Percentiles rank a stretch among this genome's conserved stretches.
These are phyloP conservation scores for Phalacrocorax brasilianus DNA, from an alignment of 2,113 vertebrate genomes.

Conservation along the genomic window DNA sequence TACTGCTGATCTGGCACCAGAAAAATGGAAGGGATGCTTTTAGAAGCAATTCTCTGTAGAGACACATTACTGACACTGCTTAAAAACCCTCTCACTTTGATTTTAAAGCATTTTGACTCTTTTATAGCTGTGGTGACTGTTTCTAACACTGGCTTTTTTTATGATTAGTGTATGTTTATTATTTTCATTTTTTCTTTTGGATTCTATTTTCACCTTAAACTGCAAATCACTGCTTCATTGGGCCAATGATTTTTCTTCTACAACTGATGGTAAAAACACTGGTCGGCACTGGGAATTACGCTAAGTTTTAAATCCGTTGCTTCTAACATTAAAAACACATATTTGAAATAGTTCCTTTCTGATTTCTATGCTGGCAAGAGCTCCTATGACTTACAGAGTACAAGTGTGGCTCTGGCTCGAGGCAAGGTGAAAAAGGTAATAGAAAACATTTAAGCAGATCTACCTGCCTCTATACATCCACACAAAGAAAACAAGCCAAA, in stretches of 20 bases:
- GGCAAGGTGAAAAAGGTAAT: slow-evolving; percentile 17
- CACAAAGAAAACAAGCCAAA: slow-evolving; percentile 38
- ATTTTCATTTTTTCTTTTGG: neutral
- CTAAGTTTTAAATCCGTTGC: slow-evolving; percentile 1
- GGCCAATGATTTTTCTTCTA: neutral
- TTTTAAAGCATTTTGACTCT: slow-evolving; percentile 42
- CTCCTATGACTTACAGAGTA: neutral
- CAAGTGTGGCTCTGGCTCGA: neutral
- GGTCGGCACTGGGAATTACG: neutral
- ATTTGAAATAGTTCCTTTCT: slow-evolving; percentile 29
- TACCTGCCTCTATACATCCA: neutral
- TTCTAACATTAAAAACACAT: neutral
- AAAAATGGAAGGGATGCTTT: slow-evolving; percentile 49
- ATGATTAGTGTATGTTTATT: slow-evolving; percentile 20
- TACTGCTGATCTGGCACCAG: slow-evolving; percentile 55
- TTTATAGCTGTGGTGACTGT: slow-evolving; percentile 19
- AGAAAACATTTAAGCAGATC: neutral
- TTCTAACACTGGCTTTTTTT: slow-evolving; percentile 21
- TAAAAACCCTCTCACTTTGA: slow-evolving; percentile 17
- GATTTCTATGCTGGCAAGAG: neutral
- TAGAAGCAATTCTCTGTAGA: slow-evolving; percentile 55
- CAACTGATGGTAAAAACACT: neutral
- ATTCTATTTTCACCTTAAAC: slow-evolving; percentile 22
- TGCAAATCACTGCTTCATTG: neutral
- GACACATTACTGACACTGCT: slow-evolving; percentile 28